Evolutionary conservation across 37 sponge, comb jelly and placozoan genomes (phyloP).

Genomic region (Cliona cf. orientalis): DNA sequence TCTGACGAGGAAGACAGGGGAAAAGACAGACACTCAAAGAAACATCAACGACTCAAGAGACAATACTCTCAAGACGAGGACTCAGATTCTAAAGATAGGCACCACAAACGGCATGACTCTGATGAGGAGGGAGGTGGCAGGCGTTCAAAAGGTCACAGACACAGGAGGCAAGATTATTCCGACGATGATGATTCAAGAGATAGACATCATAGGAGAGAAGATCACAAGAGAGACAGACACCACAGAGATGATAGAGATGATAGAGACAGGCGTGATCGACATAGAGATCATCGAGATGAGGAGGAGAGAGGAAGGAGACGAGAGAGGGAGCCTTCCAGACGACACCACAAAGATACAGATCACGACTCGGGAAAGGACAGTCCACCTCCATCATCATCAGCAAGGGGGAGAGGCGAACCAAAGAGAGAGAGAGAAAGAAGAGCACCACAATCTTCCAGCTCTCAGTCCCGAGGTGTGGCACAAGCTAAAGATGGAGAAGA

Average conservation of each 20-base stretch:
- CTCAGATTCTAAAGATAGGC: not conserved
- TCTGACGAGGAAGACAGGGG: slow-evolving; percentile 16
- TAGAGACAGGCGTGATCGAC: not conserved
- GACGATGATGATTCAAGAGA: not conserved
- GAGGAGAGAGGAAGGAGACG: not conserved
- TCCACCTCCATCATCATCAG: not conserved
- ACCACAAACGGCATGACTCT: not conserved
- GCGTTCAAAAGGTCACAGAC: not conserved
- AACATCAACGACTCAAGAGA: not conserved
- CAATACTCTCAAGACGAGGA: not conserved
- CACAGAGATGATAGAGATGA: slow-evolving; percentile 5
- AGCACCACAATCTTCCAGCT: not conserved
- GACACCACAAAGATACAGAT: slow-evolving; percentile 7
- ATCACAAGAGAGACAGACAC: not conserved
- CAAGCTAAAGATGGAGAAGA: too few species aligned
- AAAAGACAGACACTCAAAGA: not conserved
- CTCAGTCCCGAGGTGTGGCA: too few species aligned
- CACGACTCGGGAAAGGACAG: slow-evolving; percentile 2
- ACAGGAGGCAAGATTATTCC: not conserved
- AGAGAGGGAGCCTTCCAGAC: too few species aligned
- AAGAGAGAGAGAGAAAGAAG: not conserved
- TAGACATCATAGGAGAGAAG: not conserved
- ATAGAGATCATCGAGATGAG: not conserved
- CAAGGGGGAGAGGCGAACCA: not conserved
- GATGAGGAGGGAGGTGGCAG: slow-evolving; percentile 1